These are phyloP conservation scores for Cirrhinus molitorella DNA, from an alignment of 2,797 vertebrate species.

Conservation along the genomic window DNA sequence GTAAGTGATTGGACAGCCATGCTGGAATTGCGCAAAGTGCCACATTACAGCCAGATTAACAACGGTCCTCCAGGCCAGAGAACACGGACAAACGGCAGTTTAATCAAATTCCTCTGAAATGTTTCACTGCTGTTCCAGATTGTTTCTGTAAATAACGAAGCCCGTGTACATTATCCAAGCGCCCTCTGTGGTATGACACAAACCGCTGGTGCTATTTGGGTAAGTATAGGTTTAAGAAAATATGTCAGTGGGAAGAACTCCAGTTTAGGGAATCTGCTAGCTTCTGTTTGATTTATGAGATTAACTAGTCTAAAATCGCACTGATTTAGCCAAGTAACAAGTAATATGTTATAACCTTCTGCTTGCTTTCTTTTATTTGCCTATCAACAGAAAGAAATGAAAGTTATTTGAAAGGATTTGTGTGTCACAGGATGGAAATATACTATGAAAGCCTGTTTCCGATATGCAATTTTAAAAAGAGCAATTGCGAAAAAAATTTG, in stretches of 20 bases:
- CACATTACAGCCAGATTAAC: slow-evolving; percentile 77
- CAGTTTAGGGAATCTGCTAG: neutral
- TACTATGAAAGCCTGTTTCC: neutral
- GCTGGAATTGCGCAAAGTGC: slow-evolving; percentile 56
- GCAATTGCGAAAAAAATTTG: neutral
- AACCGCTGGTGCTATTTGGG: slow-evolving; percentile 1
- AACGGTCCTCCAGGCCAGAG: slow-evolving; percentile 59
- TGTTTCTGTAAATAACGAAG: slow-evolving; percentile 28
- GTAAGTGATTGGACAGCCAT: slow-evolving; percentile 79
- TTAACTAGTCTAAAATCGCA: slow-evolving; percentile 19
- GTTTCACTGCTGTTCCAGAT: slow-evolving; percentile 57
- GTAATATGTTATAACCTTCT: slow-evolving; percentile 54
- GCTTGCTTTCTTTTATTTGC: slow-evolving; percentile 68
- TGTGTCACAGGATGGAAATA: slow-evolving; percentile 70
- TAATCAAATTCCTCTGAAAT: slow-evolving; percentile 65
- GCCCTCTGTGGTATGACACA: slow-evolving; percentile 11
- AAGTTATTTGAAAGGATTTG: slow-evolving; percentile 80
- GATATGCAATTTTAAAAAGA: neutral
- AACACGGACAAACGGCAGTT: slow-evolving; percentile 65
- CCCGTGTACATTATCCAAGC: neutral
- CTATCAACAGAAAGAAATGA: slow-evolving; percentile 69
- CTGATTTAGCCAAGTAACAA: slow-evolving; percentile 65
- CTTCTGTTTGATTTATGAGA: slow-evolving; percentile 21
- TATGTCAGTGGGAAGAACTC: neutral
- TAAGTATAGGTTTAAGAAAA: slow-evolving; percentile 36